These are phyloP conservation scores for Scolopax rusticola DNA, from an alignment of 2,797 vertebrate species.

Conservation along the genomic window DNA sequence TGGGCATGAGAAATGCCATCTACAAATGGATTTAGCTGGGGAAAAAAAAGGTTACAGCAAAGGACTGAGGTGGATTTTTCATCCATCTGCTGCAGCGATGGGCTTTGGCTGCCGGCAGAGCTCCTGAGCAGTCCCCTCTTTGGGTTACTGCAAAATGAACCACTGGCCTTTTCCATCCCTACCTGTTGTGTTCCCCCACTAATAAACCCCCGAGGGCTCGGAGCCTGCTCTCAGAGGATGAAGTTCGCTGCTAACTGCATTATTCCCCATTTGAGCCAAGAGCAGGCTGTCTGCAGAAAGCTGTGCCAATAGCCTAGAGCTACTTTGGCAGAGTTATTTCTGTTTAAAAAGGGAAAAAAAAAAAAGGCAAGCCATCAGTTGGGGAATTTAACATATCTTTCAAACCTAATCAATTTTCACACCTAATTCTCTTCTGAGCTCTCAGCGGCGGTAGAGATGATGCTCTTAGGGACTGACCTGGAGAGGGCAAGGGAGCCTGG, in stretches of 20 bases:
- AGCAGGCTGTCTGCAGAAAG: background rate
- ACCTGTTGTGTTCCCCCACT: constrained; percentile 8
- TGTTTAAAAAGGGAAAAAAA: background rate
- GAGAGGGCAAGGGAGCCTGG: background rate
- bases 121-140: background rate
- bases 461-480: background rate
- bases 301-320: constrained; percentile 6
- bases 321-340: background rate
- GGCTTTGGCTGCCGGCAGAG: background rate
- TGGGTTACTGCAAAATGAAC: background rate
- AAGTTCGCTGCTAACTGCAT: constrained; percentile 18
- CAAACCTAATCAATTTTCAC: background rate
- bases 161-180: background rate
- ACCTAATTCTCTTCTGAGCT: background rate
- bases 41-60: background rate
- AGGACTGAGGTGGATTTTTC: background rate
- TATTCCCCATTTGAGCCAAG: background rate
- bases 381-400: background rate
- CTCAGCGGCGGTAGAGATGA: background rate
- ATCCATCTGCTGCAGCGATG: background rate
- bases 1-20: background rate
- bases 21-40: background rate
- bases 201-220: background rate
- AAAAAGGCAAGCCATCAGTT: background rate
- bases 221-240: background rate